phyloP scores from a whole-genome alignment of 2,113 vertebrate species.

The Entomyzon cyanotis region DNA sequence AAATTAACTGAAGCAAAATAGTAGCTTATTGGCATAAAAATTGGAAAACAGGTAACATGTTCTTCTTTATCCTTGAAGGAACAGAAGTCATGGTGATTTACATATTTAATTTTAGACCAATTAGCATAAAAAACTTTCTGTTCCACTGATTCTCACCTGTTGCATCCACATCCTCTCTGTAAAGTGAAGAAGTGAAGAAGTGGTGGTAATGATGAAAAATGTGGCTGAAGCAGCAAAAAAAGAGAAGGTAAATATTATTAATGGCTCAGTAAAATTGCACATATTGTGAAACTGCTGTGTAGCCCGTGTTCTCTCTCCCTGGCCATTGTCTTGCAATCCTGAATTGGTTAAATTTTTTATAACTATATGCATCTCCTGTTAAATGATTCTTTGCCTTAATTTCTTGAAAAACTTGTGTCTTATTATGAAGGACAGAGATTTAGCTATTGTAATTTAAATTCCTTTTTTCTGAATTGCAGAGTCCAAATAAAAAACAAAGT shows the following conservation, averaged over 20 bases:
- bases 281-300: not conserved
- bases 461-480: not conserved
- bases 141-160: not conserved
- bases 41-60: not conserved
- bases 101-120: not conserved
- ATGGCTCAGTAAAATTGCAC: not conserved
- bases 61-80: conserved; percentile 7
- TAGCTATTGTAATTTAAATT: not conserved
- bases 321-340: not conserved
- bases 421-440: not conserved
- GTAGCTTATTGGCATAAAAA: not conserved
- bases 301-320: not conserved
- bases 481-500: not conserved
- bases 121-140: not conserved
- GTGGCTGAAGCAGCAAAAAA: not conserved
- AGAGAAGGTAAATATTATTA: not conserved
- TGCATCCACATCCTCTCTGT: not conserved
- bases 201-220: not conserved
- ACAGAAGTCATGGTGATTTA: not conserved
- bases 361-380: not conserved
- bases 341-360: not conserved
- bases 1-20: conserved; percentile 6
- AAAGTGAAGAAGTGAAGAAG: not conserved
- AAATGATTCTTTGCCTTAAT: not conserved
- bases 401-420: not conserved